Percentiles rank a stretch among this genome's conserved stretches.
These are phyloP conservation scores for Steinernema feltiae DNA, from an alignment of 1,140 invertebrate species.

Conservation along the genomic window DNA sequence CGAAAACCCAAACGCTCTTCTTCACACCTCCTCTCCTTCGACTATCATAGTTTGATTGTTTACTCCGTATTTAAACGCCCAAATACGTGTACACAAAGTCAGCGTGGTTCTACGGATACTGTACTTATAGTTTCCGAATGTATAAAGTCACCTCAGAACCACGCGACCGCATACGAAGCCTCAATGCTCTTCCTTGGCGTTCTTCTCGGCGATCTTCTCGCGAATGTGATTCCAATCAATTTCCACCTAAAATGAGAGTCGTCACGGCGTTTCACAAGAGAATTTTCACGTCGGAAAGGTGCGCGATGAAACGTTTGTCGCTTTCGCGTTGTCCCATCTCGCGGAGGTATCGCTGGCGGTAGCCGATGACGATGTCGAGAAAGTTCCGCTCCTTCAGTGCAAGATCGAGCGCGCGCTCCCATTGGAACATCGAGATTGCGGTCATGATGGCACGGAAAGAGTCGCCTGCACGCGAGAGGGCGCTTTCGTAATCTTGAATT, in stretches of 20 bases:
- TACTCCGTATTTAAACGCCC: constrained; percentile 3
- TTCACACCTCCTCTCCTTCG: background rate
- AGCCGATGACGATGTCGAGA: constrained; percentile 72
- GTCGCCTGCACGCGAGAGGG: constrained; percentile 72
- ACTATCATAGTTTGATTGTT: background rate
- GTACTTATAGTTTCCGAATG: constrained; percentile 2
- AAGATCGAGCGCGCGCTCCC: constrained; percentile 78
- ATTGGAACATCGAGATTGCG: constrained; percentile 76
- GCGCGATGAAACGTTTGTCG: constrained; percentile 68
- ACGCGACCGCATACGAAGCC: background rate
- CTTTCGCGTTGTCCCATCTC: constrained; percentile 71
- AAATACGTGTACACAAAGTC: constrained; percentile 12
- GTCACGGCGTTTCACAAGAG: background rate
- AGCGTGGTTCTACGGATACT: constrained; percentile 13
- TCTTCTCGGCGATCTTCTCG: constrained; percentile 62
- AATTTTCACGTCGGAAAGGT: constrained; percentile 64
- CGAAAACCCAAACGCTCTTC: no score
- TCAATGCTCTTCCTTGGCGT: constrained; percentile 58
- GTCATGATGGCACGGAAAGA: constrained; percentile 72
- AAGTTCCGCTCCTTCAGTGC: constrained; percentile 73
- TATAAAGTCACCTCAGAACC: background rate
- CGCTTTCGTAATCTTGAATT: constrained; percentile 72
- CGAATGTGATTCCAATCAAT: constrained; percentile 64
- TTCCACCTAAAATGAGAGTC: constrained; percentile 60
- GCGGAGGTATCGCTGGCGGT: constrained; percentile 70